Evolutionary conservation across 2,113 vertebrate genomes (phyloP).

Genomic region (Labrus mixtus): DNA sequence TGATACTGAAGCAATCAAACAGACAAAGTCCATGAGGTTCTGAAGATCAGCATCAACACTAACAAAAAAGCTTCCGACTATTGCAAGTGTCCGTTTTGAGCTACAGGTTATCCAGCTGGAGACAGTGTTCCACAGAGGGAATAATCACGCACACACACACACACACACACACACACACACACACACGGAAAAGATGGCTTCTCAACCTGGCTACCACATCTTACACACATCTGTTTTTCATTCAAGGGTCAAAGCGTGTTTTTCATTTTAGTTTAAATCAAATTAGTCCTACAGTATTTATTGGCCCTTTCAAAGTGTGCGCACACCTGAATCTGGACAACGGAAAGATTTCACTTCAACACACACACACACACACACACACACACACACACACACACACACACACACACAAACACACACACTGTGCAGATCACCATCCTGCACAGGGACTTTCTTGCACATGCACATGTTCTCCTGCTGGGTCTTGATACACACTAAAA

Average conservation of each 20-base stretch:
- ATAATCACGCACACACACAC: neutral
- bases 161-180: conserved; percentile 14
- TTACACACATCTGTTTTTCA: conserved; percentile 67
- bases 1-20: conserved; percentile 24
- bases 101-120: conserved; percentile 65
- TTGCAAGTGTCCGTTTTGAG: conserved; percentile 25
- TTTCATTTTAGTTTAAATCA: conserved; percentile 80
- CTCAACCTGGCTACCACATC: conserved; percentile 66
- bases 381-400: neutral
- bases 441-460: neutral
- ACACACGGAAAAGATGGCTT: conserved; percentile 32
- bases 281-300: conserved; percentile 76
- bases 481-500: neutral
- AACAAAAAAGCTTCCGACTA: conserved; percentile 39
- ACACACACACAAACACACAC: neutral
- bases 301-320: conserved; percentile 55
- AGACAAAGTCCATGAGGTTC: conserved; percentile 52
- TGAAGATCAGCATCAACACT: conserved; percentile 9
- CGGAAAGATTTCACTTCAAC: conserved; percentile 25
- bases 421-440: neutral
- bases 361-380: conserved; percentile 1
- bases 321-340: conserved; percentile 47
- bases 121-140: conserved; percentile 28
- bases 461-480: neutral
- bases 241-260: conserved; percentile 74